phyloP scores from a whole-genome alignment of 2,113 vertebrate species.

The Ellobius talpinus region DNA sequence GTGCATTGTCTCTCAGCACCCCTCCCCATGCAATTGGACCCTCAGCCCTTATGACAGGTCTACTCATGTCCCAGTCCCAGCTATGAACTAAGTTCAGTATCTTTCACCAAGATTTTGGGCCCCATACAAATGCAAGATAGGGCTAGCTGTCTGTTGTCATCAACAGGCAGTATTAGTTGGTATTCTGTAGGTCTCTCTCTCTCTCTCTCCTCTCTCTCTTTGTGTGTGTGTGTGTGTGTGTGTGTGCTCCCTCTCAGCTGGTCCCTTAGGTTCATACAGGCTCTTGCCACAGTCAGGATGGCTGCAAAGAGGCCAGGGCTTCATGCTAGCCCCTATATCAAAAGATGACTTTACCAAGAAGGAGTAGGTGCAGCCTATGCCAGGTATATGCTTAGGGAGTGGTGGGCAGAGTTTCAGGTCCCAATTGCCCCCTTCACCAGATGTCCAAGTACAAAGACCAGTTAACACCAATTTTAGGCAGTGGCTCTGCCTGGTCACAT shows the following conservation, averaged over 20 bases:
- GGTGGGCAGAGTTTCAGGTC: not conserved
- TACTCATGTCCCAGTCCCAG: not conserved
- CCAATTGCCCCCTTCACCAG: not conserved
- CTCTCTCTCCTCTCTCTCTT: not conserved
- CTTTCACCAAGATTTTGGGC: not conserved
- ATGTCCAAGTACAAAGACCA: not conserved
- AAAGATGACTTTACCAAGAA: not conserved
- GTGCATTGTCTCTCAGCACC: not conserved
- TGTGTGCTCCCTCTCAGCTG: no score
- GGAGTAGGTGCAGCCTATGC: not conserved
- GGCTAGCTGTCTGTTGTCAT: not conserved
- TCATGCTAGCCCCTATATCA: not conserved
- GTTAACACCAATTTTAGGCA: not conserved
- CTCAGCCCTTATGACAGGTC: not conserved
- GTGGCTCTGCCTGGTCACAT: not conserved
- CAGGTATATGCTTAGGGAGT: not conserved
- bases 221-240: no score
- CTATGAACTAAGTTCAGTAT: not conserved
- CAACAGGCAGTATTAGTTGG: not conserved
- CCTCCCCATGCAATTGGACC: fast-evolving
- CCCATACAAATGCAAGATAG: not conserved
- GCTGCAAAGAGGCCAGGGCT: not conserved
- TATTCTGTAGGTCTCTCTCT: not conserved
- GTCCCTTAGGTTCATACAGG: slow-evolving; percentile 15
- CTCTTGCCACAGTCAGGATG: not conserved